phyloP scores from a whole-genome alignment of 1,140 invertebrate genomes.

The Neodiprion lecontei region DNA sequence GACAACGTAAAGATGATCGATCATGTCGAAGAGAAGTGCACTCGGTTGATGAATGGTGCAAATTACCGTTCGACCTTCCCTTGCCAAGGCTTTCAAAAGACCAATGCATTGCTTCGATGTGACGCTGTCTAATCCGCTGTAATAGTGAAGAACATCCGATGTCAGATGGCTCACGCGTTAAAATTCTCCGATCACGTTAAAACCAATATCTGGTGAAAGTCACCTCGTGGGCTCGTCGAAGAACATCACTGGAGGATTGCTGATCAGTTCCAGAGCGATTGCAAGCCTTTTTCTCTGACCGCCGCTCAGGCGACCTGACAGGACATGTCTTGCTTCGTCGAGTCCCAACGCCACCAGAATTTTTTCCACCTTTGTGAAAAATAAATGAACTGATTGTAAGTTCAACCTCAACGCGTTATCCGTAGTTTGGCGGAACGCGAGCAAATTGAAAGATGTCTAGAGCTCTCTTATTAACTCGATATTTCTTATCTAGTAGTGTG shows the following conservation, averaged over 20 bases:
- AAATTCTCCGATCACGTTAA: no score
- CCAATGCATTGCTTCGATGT: conserved; percentile 83
- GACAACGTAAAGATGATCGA: conserved; percentile 88
- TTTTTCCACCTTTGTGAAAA: conserved; percentile 67
- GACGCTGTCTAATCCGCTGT: conserved; percentile 85
- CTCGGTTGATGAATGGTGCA: conserved; percentile 94
- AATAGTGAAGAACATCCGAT: conserved; percentile 33
- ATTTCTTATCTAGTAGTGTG: no score
- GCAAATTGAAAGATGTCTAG: no score
- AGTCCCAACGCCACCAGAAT: conserved; percentile 77
- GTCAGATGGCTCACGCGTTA: no score
- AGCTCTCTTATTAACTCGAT: no score
- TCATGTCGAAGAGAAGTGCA: conserved; percentile 85
- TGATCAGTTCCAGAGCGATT: conserved; percentile 86
- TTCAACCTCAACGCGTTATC: not conserved
- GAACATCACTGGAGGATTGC: conserved; percentile 90
- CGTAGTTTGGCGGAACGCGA: no score
- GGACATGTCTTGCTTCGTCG: conserved; percentile 69
- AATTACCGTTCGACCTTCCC: conserved; percentile 80
- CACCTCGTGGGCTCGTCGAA: conserved; percentile 95
- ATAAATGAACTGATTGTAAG: conserved; percentile 21
- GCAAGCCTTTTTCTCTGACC: conserved; percentile 88
- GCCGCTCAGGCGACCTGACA: conserved; percentile 79
- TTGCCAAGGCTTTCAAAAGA: conserved; percentile 77
- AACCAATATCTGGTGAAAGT: conserved; percentile 27